Percentiles rank a stretch among this genome's conserved stretches.
phyloP scores from a whole-genome alignment of 2,797 vertebrate species.

The Galago senegalensis region DNA sequence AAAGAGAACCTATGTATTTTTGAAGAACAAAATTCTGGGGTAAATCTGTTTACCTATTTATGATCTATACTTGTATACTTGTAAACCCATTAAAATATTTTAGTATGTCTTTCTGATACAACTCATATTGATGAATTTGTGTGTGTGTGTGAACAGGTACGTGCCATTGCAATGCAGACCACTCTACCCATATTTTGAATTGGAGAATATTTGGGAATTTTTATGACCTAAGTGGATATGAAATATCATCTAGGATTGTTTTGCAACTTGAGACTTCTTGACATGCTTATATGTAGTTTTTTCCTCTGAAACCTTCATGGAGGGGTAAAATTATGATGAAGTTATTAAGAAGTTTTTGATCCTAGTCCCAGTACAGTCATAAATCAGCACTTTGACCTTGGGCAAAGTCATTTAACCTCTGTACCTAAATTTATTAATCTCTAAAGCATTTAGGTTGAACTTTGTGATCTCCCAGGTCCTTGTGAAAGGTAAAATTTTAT shows the following conservation, averaged over 20 bases:
- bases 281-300: background rate
- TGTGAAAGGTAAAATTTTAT: conserved; percentile 33
- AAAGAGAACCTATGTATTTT: conserved; percentile 54
- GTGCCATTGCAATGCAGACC: background rate
- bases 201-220: background rate
- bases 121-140: background rate
- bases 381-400: conserved; percentile 19
- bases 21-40: conserved; percentile 2
- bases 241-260: background rate
- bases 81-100: background rate
- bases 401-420: conserved; percentile 26
- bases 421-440: conserved; percentile 41
- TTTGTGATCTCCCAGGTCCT: conserved; percentile 21
- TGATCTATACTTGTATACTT: background rate
- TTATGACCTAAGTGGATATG: background rate
- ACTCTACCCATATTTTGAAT: background rate
- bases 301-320: background rate
- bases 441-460: conserved; percentile 45
- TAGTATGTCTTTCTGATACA: background rate
- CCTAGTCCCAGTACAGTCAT: background rate
- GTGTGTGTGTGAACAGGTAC: background rate
- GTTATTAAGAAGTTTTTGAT: background rate
- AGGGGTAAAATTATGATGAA: background rate
- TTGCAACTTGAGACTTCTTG: background rate
- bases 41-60: background rate